phyloP scores from a whole-genome alignment of 2,113 vertebrate genomes.

The Nothoprocta pentlandii region DNA sequence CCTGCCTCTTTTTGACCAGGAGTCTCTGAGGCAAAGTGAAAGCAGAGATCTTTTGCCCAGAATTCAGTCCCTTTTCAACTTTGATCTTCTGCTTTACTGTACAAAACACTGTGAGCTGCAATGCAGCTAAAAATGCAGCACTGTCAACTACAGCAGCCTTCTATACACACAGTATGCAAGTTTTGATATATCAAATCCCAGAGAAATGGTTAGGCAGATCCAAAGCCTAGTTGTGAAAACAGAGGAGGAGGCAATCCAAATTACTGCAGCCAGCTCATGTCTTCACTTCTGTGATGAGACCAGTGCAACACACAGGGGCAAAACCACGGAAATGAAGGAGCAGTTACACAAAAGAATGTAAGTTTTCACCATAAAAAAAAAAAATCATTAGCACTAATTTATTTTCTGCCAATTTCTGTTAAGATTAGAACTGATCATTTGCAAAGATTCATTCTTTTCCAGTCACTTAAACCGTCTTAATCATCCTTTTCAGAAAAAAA shows the following conservation, averaged over 20 bases:
- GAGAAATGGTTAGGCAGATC: accelerated
- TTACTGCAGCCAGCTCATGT: background rate
- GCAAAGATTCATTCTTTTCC: background rate
- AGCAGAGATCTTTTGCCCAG: background rate
- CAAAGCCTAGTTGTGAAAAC: accelerated
- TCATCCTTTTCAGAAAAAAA: accelerated
- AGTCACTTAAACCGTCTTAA: background rate
- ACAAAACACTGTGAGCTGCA: background rate
- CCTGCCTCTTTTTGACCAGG: background rate
- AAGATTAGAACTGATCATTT: background rate
- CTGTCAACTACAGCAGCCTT: background rate
- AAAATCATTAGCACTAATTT: background rate
- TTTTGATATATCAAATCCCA: background rate
- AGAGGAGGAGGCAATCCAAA: background rate
- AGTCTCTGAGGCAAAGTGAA: background rate
- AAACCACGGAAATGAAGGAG: background rate
- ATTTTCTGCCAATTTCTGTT: background rate
- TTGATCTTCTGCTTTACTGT: background rate
- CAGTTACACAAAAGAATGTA: background rate
- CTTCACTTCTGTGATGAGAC: background rate
- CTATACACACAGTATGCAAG: background rate
- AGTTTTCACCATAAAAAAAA: background rate
- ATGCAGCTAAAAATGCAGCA: background rate
- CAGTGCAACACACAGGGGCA: background rate
- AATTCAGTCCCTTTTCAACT: background rate